Conservation (phyloP, 1,140 invertebrate species). For the Samia ricini region DNA sequence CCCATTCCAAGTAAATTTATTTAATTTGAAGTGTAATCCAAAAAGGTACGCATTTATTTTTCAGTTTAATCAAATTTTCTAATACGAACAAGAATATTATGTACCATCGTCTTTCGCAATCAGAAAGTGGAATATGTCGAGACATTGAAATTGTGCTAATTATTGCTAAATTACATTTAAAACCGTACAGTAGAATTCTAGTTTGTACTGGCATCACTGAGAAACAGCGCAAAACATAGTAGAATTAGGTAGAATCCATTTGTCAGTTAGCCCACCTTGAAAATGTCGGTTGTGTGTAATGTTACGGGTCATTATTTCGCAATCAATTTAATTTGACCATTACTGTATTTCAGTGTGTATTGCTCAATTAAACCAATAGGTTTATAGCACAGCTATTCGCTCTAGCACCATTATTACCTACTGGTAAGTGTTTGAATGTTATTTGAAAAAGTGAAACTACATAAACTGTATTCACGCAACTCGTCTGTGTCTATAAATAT, state of each 20-base stretch:
- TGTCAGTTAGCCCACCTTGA: conserved; percentile 31
- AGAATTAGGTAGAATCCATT: not conserved
- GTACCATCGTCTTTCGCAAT: not conserved
- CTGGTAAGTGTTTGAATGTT: not conserved
- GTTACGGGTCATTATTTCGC: conserved; percentile 24
- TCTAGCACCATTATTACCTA: not conserved
- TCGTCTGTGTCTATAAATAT: conserved; percentile 1
- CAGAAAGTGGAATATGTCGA: not conserved
- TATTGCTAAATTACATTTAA: not conserved
- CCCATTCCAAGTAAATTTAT: too few relatives aligned
- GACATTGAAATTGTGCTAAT: not conserved
- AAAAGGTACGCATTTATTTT: too few relatives aligned
- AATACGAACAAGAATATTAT: not conserved
- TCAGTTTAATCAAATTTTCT: not conserved
- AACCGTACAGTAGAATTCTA: not conserved
- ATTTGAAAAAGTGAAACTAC: conserved; percentile 7
- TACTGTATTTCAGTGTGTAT: not conserved
- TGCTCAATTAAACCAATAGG: not conserved
- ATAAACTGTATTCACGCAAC: not conserved
- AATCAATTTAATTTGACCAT: not conserved
- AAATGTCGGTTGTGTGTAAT: conserved; percentile 57
- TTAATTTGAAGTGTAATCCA: too few relatives aligned
- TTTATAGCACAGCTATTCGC: not conserved
- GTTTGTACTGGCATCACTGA: not conserved
- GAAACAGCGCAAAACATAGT: not conserved